phyloP scores from a whole-genome alignment of 2,113 vertebrate species.

The Barnardius zonarius region DNA sequence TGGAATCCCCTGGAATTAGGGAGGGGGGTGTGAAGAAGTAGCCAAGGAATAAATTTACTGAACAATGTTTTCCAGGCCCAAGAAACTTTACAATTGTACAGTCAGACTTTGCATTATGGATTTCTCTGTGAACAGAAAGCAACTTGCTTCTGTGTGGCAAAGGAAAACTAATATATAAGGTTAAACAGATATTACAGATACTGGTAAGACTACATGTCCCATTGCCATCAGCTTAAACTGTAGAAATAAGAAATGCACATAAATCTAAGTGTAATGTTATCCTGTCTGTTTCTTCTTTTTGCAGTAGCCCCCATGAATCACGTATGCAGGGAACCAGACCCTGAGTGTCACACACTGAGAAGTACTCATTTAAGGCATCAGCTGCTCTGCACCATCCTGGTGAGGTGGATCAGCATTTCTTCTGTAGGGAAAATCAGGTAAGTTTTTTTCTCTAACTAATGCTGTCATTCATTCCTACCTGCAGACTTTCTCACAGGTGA shows the following conservation, averaged over 20 bases:
- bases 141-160: neutral
- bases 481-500: neutral
- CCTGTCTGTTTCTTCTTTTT: neutral
- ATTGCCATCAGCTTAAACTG: neutral
- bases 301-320: neutral
- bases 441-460: neutral
- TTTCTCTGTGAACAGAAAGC: neutral
- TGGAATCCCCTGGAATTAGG: neutral
- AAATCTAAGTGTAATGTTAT: neutral
- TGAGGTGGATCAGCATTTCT: neutral
- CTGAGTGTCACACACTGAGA: neutral
- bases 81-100: neutral
- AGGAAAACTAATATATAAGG: neutral
- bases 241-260: neutral
- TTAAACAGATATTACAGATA: neutral
- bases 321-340: accelerated
- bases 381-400: neutral
- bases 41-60: neutral
- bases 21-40: neutral
- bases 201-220: neutral
- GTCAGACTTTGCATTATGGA: neutral
- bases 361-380: neutral
- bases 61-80: neutral
- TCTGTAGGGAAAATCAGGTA: neutral
- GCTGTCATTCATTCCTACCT: neutral